Base-by-base conservation (phyloP, 1,140 invertebrate species). In the Dermatophagoides farinae region DNA sequence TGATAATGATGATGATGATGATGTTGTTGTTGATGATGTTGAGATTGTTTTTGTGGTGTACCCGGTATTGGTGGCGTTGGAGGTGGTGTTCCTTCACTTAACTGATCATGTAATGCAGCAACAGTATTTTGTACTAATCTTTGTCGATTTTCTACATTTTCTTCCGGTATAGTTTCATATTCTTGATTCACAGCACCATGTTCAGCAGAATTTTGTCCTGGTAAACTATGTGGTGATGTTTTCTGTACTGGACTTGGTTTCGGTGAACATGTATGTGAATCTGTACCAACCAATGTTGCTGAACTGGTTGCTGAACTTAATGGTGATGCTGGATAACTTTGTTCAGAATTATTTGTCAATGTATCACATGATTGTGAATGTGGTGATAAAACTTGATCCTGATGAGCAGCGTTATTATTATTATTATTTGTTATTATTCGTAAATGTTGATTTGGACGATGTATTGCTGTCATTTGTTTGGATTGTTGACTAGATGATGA, bases 301-400 rank as follows among this genome's bases (percentile, higher is more conserved):
- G 68, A 68, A 11, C 81, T 78, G 11, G 65, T 60, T 4, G 66
- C 64, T 2, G 80, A 80, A 65, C 81, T 84, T 1, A 82, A 67
- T 60, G 82, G 82, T 0, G 83, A 84, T 0, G 80, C 80, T 44
- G 80, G 78, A 22, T 75, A 75, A 68, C 78, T 80, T 10, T 64
- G 57, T 46, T 66, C 62, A 31, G 31, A 31, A 31, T 31, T 31
- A 6, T 58, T 57, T 23, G 64, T 65, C 23, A 64, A 58, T 50
- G 60, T 61, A 52, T 65, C 59, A 68, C 75, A 81, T 80, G 83
- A 73, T 80, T 84, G 4, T 83, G 71, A 38, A 82, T 85, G 67
- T 14, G 37, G 18, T 84, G 82, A 31, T 31, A 8, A 31, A 31
- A 31, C 31, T 31, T 31, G 31, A 31, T 31, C 31, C 31, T 31